Evolutionary conservation across 2,888 invertebrate genomes (phyloP), one percentile per base, ranked within the genome.

Genomic region (Oegoconia quadripuncta): DNA sequence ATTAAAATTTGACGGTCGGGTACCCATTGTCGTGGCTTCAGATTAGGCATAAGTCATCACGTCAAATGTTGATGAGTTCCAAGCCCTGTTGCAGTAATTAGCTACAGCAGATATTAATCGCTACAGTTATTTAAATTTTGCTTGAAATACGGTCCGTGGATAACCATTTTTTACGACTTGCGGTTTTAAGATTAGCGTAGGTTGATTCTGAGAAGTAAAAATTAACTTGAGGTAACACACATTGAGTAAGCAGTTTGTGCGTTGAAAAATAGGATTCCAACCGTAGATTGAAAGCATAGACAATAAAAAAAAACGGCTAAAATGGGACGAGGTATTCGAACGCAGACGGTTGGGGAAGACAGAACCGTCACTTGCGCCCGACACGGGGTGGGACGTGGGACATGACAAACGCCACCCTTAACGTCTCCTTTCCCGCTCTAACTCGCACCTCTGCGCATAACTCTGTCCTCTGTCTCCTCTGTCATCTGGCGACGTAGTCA

Each of bases 301-400:
- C 55, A 48, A 50, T 49, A 54, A 46, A 39, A 56, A 62, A 59
- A 62, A 59, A 48, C 48, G 47, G 48, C 55, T 50, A 46, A 70
- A 74, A 75, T 55, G 57, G 77, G 76, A 68, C 70, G 71, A 70
- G 71, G 72, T 69, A 71, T 70, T 73, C 74, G 66, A 74, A 71
- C 62, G 67, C 79, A 76, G 75, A 63, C 75, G 72, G 64, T 70
- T 75, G 75, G 78, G 80, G 78, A 78, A 75, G 83, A 77, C 80
- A 71, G 73, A 53, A 58, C 59, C 71, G 80, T 78, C 81, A 79
- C 80, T 81, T 78, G 81, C 70, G 64, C 69, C 67, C 75, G 80
- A 76, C 82, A 74, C 75, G 75, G 84, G 84, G 84, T 81, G 84
- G 79, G 76, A 64, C 75, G 84, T 81, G 84, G 79, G 76, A 64